Evolutionary conservation across 2,888 invertebrate species (phyloP).

Genomic region (Drosophila testacea): DNA sequence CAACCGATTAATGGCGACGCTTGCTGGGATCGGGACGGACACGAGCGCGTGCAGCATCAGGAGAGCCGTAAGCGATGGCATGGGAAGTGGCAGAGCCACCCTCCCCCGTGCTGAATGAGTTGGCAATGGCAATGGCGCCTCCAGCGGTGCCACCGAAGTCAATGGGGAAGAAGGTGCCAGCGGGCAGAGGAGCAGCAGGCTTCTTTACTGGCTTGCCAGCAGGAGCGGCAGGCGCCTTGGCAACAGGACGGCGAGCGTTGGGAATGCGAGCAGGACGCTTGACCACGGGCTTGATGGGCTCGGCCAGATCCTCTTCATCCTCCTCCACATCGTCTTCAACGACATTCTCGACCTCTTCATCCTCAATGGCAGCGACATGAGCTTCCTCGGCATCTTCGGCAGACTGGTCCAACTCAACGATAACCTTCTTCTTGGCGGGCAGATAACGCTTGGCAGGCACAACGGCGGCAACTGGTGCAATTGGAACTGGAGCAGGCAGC

Average conservation of each 20-base stretch:
- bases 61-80: slow-evolving; percentile 85
- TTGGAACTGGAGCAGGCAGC: slow-evolving; percentile 77
- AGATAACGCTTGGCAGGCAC: slow-evolving; percentile 81
- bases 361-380: slow-evolving; percentile 62
- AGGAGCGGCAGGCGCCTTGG: slow-evolving; percentile 62
- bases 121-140: slow-evolving; percentile 85
- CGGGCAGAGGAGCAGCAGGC: slow-evolving; percentile 75
- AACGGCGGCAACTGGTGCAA: slow-evolving; percentile 72
- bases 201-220: slow-evolving; percentile 68
- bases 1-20: slow-evolving; percentile 66
- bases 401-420: slow-evolving; percentile 82
- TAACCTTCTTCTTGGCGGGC: slow-evolving; percentile 83
- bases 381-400: slow-evolving; percentile 70
- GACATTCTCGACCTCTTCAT: slow-evolving; percentile 70
- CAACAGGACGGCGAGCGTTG: slow-evolving; percentile 81
- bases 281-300: slow-evolving; percentile 64
- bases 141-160: slow-evolving; percentile 84
- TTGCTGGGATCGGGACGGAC: slow-evolving; percentile 77
- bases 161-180: slow-evolving; percentile 85
- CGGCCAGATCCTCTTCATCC: slow-evolving; percentile 67
- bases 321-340: slow-evolving; percentile 75
- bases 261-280: slow-evolving; percentile 76
- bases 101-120: slow-evolving; percentile 85
- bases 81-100: slow-evolving; percentile 85
- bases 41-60: slow-evolving; percentile 80